Evolutionary conservation across 2,797 vertebrate genomes (phyloP).

Genomic region (Bradypodion pumilum): DNA sequence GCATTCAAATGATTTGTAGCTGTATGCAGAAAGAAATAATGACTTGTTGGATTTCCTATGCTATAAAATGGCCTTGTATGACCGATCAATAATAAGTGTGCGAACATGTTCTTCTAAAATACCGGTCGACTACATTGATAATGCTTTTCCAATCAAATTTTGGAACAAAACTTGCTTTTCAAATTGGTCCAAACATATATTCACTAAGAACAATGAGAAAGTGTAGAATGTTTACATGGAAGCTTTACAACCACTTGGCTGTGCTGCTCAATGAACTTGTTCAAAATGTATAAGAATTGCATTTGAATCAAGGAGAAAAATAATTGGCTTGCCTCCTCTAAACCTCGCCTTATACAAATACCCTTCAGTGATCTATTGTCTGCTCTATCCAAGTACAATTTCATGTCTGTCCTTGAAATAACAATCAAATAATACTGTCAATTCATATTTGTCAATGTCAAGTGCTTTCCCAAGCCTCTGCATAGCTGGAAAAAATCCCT

Average conservation of each 20-base stretch:
- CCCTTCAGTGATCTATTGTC: slow-evolving; percentile 11
- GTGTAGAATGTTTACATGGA: slow-evolving; percentile 43
- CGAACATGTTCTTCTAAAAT: slow-evolving; percentile 9
- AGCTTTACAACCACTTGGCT: slow-evolving; percentile 24
- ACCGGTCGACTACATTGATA: slow-evolving; percentile 24
- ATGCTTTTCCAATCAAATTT: slow-evolving; percentile 29
- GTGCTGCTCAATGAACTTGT: neutral
- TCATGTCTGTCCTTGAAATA: slow-evolving; percentile 51
- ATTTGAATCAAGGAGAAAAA: slow-evolving; percentile 2
- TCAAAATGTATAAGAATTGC: slow-evolving; percentile 10
- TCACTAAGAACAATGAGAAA: slow-evolving; percentile 44
- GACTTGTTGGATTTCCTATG: slow-evolving; percentile 34
- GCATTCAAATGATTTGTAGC: neutral
- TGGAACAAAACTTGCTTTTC: slow-evolving; percentile 24
- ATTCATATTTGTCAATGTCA: slow-evolving; percentile 39
- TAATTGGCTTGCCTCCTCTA: slow-evolving; percentile 12
- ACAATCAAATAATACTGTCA: slow-evolving; percentile 34
- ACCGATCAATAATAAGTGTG: slow-evolving; percentile 28
- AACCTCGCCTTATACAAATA: neutral
- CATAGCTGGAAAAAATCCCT: neutral
- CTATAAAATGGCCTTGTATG: neutral
- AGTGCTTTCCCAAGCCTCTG: slow-evolving; percentile 28
- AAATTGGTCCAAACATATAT: slow-evolving; percentile 50
- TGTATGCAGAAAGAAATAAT: neutral
- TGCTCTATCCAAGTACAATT: neutral